A percentile compares a stretch with the other conserved stretches of the same genome.
Evolutionary conservation across 1,140 invertebrate genomes (phyloP).

Genomic region (Cotesia chilonis): DNA sequence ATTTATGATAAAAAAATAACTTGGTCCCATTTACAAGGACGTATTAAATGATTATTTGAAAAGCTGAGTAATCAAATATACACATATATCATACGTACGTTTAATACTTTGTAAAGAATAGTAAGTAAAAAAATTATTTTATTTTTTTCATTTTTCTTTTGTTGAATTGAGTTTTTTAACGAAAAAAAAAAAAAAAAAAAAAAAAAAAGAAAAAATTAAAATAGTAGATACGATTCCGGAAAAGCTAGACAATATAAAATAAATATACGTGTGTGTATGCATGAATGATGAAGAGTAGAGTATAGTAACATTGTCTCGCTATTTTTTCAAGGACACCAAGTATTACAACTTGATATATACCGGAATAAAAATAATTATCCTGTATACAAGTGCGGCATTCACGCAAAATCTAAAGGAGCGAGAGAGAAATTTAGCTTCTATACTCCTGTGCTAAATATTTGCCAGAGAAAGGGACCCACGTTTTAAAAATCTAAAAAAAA

Average conservation of each 20-base stretch:
- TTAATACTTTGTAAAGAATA: slow-evolving; percentile 1
- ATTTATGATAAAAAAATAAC: slow-evolving; percentile 21
- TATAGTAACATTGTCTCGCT: slow-evolving; percentile 41
- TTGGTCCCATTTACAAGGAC: slow-evolving; percentile 46
- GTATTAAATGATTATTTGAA: slow-evolving; percentile 47
- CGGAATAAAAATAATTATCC: slow-evolving; percentile 36
- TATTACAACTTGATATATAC: slow-evolving; percentile 35
- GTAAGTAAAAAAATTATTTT: not conserved
- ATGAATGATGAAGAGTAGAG: slow-evolving; percentile 29
- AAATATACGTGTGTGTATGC: slow-evolving; percentile 9
- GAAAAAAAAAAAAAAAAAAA: not conserved
- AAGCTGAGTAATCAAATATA: slow-evolving; percentile 52
- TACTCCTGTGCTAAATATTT: slow-evolving; percentile 38
- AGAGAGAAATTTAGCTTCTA: slow-evolving; percentile 18
- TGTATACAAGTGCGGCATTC: slow-evolving; percentile 25
- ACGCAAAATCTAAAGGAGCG: slow-evolving; percentile 4
- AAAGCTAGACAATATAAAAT: slow-evolving; percentile 33
- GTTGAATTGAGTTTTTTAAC: too few species aligned
- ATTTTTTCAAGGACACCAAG: slow-evolving; percentile 41
- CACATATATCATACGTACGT: slow-evolving; percentile 30
- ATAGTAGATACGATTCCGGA: slow-evolving; percentile 12
- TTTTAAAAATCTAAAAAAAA: slow-evolving; percentile 30
- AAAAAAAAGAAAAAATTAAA: not conserved
- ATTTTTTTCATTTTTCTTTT: too few species aligned
- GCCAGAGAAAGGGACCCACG: slow-evolving; percentile 33